phyloP scores from a whole-genome alignment of 2,888 invertebrate species.

The Drosophila pseudotakahashii region DNA sequence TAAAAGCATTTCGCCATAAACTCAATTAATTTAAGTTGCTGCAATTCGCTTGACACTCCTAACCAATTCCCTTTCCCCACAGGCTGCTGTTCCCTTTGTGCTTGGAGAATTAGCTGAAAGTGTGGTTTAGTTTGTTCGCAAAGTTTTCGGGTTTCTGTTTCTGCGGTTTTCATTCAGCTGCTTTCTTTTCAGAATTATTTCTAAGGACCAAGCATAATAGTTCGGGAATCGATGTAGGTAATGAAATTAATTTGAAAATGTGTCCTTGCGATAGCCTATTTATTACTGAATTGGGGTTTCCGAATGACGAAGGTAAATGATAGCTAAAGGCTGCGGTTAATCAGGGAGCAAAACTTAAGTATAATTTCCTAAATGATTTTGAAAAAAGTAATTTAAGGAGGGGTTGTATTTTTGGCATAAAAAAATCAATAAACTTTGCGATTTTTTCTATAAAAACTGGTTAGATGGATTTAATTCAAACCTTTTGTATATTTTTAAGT shows the following conservation, averaged over 20 bases:
- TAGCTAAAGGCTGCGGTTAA: neutral
- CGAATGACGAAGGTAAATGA: neutral
- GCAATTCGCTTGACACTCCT: slow-evolving; percentile 68
- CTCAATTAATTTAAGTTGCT: slow-evolving; percentile 76
- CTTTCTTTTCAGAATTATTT: slow-evolving; percentile 15
- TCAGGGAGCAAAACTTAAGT: neutral
- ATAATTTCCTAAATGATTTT: neutral
- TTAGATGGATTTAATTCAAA: too few relatives aligned
- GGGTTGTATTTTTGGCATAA: too few relatives aligned
- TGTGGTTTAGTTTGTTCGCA: slow-evolving; percentile 48
- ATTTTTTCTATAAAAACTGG: too few relatives aligned
- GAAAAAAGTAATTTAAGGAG: too few relatives aligned
- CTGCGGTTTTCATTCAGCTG: slow-evolving; percentile 29
- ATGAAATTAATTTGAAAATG: slow-evolving; percentile 26
- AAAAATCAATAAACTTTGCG: too few relatives aligned
- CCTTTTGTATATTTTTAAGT: too few relatives aligned
- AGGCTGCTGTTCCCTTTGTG: slow-evolving; percentile 13
- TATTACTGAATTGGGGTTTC: neutral
- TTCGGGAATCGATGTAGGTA: slow-evolving; percentile 14
- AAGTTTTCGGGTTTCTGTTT: slow-evolving; percentile 18
- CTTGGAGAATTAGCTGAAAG: slow-evolving; percentile 57
- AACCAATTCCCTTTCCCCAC: slow-evolving; percentile 24
- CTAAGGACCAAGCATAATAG: slow-evolving; percentile 18
- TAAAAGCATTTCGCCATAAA: slow-evolving; percentile 79
- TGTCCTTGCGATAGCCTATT: slow-evolving; percentile 2